Evolutionary conservation across 1,140 invertebrate genomes (phyloP).

Genomic region (Cecropterus lyciades): DNA sequence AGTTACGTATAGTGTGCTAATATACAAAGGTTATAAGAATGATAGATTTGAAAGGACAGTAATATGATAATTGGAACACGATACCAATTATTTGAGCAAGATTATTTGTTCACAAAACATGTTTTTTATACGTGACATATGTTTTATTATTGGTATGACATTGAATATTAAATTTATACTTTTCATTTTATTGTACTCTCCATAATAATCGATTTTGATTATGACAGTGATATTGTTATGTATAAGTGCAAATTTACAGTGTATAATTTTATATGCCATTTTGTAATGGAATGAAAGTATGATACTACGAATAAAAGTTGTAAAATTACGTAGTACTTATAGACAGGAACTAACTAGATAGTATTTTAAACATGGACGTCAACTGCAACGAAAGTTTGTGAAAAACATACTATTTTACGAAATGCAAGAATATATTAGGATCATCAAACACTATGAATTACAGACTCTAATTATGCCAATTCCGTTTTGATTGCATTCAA

Average conservation of each 20-base stretch:
- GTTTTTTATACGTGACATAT: constrained; percentile 7
- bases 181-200: constrained; percentile 22
- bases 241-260: constrained; percentile 2
- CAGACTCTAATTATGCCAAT: constrained; percentile 36
- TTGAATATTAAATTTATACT: constrained; percentile 8
- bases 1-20: constrained; percentile 25
- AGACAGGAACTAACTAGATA: constrained; percentile 20
- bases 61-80: constrained; percentile 18
- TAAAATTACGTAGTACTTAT: constrained; percentile 9
- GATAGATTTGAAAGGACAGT: constrained; percentile 33
- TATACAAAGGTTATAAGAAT: constrained; percentile 23
- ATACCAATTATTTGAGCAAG: constrained; percentile 31
- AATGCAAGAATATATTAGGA: too few species aligned
- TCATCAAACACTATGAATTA: constrained; percentile 13
- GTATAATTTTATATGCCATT: too few species aligned
- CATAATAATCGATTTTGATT: constrained; percentile 8
- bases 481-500: constrained; percentile 25
- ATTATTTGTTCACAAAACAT: constrained; percentile 16
- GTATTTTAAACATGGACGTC: constrained; percentile 12
- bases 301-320: not conserved
- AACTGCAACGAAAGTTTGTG: not conserved
- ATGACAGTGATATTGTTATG: constrained; percentile 15
- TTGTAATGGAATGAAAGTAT: too few species aligned
- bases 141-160: not conserved
- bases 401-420: too few species aligned